Base-by-base conservation (phyloP, 2,888 invertebrate genomes). In the Neocrepidodera transversa region DNA sequence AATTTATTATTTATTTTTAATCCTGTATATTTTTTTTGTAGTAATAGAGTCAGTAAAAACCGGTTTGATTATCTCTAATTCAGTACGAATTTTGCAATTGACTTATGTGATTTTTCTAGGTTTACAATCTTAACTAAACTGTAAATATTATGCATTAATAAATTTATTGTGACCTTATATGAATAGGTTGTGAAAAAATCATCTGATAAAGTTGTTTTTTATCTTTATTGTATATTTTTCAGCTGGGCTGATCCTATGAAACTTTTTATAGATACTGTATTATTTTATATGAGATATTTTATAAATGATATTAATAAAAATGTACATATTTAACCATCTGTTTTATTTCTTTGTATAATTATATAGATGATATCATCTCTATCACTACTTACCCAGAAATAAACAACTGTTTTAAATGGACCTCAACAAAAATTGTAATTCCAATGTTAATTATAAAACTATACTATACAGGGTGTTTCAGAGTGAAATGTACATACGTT, bases 211-310 rank as follows among this genome's bases (percentile, higher is more conserved):
- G 52, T 59, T 58, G 56, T 65, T 68, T 65, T 67, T 67, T 61
- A 61, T 60, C 60, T 52, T n/a, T 58, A 59, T 57, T 60, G 58
- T 63, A 66, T 55, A 62, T 61, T 57, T 62, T 61, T 66, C 69
- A 68, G 68, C 68, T 65, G 61, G 64, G 65, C 67, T 70, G 70
- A 50, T 50, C 49, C 52, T 47, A 57, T 53, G 43, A 61, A 63
- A 62, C 53, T 71, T 73, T 73, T 73, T 73, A 74, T 73, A 73
- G 66, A 73, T 67, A 71, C 68, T 73, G 70, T 72, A 71, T 72
- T 71, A 73, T 74, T 74, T 74, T 74, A 72, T 74, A 74, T 72
- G 69, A 71, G 66, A 71, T 70, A 72, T 71, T 73, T 74, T 74
- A 71, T 71, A 71, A 66, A 70, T 62, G 70, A 73, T 72, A 73